These are phyloP conservation scores for Mormyrus iriodes DNA, from an alignment of 2,113 vertebrate species.

Conservation along the genomic window DNA sequence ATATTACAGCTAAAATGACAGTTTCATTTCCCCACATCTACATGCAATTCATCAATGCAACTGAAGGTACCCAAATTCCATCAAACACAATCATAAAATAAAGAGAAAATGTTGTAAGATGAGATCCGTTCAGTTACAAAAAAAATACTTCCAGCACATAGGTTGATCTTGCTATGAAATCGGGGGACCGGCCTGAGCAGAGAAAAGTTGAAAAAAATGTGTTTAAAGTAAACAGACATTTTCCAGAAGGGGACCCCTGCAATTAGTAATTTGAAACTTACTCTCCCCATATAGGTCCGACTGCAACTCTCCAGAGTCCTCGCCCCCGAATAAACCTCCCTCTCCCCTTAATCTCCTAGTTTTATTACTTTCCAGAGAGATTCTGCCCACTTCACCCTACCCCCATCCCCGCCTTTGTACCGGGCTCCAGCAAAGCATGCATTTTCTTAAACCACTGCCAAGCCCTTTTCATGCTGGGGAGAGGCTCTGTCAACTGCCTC, in stretches of 20 bases:
- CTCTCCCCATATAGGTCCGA: constrained; percentile 52
- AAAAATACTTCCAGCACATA: not conserved
- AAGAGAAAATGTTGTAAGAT: not conserved
- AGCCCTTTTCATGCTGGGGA: constrained; percentile 59
- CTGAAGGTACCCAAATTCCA: not conserved
- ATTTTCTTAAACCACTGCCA: constrained; percentile 51
- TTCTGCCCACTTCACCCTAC: constrained; percentile 58
- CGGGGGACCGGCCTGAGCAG: not conserved
- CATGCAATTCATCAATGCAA: not conserved
- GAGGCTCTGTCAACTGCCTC: constrained; percentile 58
- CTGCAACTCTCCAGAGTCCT: constrained; percentile 69
- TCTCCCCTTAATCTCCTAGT: constrained; percentile 67
- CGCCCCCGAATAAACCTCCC: constrained; percentile 65
- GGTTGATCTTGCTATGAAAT: not conserved
- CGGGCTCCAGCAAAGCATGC: constrained; percentile 60
- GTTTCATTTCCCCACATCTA: not conserved
- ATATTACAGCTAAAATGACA: not conserved
- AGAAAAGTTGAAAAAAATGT: constrained; percentile 29
- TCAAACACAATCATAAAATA: not conserved
- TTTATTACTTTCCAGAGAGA: constrained; percentile 76
- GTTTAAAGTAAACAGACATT: constrained; percentile 51
- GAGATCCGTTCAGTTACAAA: not conserved
- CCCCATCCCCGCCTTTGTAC: constrained; percentile 65
- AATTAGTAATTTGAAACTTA: constrained; percentile 68
- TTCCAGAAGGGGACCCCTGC: constrained; percentile 52